Conservation (phyloP, 2,113 vertebrate species). For the Prunella himalayana region DNA sequence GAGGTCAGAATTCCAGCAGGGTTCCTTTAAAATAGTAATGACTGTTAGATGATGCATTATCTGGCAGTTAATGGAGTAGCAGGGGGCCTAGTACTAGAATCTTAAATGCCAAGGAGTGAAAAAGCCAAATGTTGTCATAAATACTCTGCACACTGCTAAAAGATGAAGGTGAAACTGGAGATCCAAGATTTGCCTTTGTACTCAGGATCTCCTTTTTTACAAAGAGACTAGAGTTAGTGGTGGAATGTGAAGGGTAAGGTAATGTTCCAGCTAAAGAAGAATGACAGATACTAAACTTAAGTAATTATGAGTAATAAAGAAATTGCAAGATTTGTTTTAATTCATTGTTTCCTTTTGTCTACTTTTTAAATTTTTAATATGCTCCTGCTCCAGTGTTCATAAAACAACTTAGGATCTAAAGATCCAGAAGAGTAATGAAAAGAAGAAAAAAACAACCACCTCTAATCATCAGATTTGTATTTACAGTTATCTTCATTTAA, state of each 20-base stretch:
- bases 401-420: neutral
- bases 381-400: neutral
- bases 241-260: neutral
- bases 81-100: neutral
- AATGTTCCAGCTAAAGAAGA: neutral
- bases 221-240: neutral
- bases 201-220: neutral
- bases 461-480: neutral
- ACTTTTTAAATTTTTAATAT: neutral
- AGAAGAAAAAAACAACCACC: neutral
- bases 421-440: neutral
- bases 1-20: neutral
- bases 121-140: neutral
- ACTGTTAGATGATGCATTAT: neutral
- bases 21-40: neutral
- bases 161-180: neutral
- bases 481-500: neutral
- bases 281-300: neutral
- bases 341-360: neutral
- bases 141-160: neutral
- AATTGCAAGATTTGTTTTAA: neutral
- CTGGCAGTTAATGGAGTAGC: neutral
- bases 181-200: neutral
- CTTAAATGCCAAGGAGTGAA: neutral
- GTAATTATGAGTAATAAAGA: neutral